Percentiles rank a stretch among this genome's conserved stretches.
Conservation (phyloP, 2,113 vertebrate genomes). For the Pontoporia blainvillei region DNA sequence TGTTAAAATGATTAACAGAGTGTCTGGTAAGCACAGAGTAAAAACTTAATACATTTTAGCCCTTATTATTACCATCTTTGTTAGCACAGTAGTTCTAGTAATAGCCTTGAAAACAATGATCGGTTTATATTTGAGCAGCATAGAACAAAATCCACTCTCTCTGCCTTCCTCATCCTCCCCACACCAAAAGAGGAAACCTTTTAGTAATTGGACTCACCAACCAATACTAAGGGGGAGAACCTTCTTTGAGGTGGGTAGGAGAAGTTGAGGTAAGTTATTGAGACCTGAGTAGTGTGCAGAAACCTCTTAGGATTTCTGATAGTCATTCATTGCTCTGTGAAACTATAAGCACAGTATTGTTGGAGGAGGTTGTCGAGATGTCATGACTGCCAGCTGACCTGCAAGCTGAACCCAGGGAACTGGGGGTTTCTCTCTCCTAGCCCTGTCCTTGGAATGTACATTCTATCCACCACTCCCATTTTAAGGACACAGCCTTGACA, state of each 20-base stretch:
- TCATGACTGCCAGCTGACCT: not conserved
- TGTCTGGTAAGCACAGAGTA: not conserved
- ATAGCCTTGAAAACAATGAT: not conserved
- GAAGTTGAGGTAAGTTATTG: not conserved
- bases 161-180: fast-evolving
- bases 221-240: not conserved
- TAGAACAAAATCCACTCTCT: not conserved
- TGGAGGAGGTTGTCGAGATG: not conserved
- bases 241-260: not conserved
- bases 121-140: not conserved
- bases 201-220: not conserved
- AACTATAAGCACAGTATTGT: not conserved
- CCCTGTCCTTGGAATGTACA: not conserved
- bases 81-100: not conserved
- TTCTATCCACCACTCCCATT: not conserved
- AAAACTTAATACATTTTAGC: not conserved
- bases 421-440: not conserved
- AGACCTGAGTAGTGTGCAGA: not conserved
- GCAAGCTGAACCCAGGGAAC: not conserved
- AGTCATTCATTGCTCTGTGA: not conserved
- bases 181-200: not conserved
- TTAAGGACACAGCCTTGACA: not conserved
- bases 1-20: not conserved
- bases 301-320: not conserved
- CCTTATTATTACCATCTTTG: not conserved